Percentiles rank a stretch among this genome's conserved stretches.
Conservation (phyloP, 2,797 vertebrate species). For the Todus mexicanus region DNA sequence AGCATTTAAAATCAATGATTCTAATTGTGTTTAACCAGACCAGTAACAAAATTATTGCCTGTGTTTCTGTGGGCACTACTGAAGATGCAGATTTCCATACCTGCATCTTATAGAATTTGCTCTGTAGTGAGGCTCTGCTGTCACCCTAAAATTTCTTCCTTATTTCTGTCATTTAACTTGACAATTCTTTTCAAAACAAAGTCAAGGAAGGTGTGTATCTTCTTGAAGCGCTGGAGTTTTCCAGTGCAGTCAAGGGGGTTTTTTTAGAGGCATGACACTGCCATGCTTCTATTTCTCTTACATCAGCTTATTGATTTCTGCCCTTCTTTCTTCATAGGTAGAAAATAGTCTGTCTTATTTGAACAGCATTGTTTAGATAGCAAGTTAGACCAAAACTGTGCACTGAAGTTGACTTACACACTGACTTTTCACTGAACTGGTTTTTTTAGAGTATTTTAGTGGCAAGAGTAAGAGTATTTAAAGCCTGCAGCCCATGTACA, state of each 20-base stretch:
- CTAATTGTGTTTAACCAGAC: neutral
- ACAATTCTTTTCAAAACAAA: neutral
- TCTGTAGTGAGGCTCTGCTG: neutral
- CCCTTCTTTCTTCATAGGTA: neutral
- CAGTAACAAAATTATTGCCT: neutral
- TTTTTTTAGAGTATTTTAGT: neutral
- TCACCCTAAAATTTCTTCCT: neutral
- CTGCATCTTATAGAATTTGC: neutral
- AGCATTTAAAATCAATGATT: neutral
- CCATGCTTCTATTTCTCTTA: neutral
- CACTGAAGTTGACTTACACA: neutral
- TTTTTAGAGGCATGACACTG: neutral
- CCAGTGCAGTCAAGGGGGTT: neutral
- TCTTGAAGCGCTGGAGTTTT: neutral
- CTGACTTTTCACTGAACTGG: neutral
- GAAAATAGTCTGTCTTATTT: neutral
- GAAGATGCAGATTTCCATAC: neutral
- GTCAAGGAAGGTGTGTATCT: neutral
- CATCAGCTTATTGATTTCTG: neutral
- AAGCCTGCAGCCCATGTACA: neutral
- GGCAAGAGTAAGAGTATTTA: too few relatives aligned
- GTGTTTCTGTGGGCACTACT: neutral
- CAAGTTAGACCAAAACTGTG: neutral
- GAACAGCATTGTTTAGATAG: neutral
- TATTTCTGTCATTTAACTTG: neutral